These are phyloP conservation scores for Pangasius krempfi DNA, from an alignment of 2,797 vertebrate species.

Conservation along the genomic window DNA sequence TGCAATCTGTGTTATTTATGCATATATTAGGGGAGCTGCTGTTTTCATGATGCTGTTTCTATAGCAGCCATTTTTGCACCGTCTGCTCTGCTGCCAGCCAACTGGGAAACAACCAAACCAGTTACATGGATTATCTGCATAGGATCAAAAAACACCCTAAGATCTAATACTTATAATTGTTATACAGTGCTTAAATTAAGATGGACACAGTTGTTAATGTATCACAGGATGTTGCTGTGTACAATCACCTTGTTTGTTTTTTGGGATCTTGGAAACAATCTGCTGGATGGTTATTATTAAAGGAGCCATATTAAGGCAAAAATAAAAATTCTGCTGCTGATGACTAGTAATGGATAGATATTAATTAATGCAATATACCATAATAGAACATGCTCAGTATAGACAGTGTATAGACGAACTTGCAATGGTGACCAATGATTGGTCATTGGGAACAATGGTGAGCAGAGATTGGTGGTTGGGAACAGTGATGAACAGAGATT, in stretches of 20 bases:
- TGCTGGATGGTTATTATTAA: not conserved
- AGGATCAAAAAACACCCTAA: not conserved
- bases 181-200: not conserved
- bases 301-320: not conserved
- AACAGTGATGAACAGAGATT: not conserved
- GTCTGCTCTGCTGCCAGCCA: not conserved
- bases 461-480: not conserved
- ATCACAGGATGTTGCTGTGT: not conserved
- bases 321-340: not conserved
- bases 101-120: not conserved
- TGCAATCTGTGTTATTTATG: constrained; percentile 17
- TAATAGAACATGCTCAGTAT: no score
- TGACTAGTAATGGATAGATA: not conserved
- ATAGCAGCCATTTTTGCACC: not conserved
- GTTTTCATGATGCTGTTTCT: constrained; percentile 8
- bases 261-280: not conserved
- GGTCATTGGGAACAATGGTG: not conserved
- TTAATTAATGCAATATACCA: no score
- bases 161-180: not conserved
- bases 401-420: no score
- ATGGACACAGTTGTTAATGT: not conserved
- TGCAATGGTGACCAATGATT: not conserved
- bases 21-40: constrained; percentile 13
- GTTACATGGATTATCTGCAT: constrained; percentile 7
- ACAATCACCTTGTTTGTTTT: not conserved